phyloP scores from a whole-genome alignment of 2,797 vertebrate species.

The Podargus strigoides region DNA sequence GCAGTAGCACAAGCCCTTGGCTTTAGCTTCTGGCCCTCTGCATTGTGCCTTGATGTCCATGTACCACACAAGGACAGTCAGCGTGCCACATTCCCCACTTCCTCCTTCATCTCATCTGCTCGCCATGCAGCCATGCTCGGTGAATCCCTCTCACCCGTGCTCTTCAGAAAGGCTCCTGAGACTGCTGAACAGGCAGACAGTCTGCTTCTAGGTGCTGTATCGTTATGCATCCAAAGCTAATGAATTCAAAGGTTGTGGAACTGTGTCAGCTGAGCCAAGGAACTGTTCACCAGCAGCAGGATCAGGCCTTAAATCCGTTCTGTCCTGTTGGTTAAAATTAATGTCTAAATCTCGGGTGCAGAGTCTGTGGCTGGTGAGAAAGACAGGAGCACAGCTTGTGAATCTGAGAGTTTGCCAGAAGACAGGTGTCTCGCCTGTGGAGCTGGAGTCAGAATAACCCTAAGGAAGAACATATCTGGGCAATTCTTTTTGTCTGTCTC shows the following conservation, averaged over 20 bases:
- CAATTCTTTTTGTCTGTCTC: neutral
- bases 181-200: neutral
- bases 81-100: neutral
- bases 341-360: accelerated
- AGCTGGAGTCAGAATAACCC: neutral
- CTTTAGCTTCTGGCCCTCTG: neutral
- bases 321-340: neutral
- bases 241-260: neutral
- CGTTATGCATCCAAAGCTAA: neutral
- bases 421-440: neutral
- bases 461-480: neutral
- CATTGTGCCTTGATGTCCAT: neutral
- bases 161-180: neutral
- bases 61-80: neutral
- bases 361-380: neutral
- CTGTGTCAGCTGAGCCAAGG: neutral
- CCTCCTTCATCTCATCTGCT: neutral
- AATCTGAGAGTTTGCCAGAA: neutral
- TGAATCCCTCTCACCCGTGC: neutral
- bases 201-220: neutral
- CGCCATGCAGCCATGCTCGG: accelerated
- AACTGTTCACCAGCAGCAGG: neutral
- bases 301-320: neutral
- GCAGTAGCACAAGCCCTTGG: neutral
- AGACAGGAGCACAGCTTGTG: neutral